phyloP scores from a whole-genome alignment of 2,797 vertebrate species.

The Acanthurus tractus region DNA sequence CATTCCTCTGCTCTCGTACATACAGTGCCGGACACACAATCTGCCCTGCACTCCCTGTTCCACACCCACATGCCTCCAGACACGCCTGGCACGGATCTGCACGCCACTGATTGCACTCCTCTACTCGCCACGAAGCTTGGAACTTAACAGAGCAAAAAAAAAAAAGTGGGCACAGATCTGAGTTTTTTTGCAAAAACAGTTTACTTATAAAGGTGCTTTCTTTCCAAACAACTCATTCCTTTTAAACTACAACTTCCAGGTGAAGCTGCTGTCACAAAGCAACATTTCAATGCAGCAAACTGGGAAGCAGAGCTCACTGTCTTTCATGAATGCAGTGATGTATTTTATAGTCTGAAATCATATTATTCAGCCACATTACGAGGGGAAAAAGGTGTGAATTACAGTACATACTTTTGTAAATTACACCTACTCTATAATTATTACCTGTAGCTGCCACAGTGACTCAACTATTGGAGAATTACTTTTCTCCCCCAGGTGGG shows the following conservation, averaged over 20 bases:
- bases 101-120: no score
- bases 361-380: constrained; percentile 26
- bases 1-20: no score
- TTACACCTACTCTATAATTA: constrained; percentile 51
- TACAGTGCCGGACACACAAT: no score
- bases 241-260: not conserved
- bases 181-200: not conserved
- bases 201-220: not conserved
- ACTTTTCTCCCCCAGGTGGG: not conserved
- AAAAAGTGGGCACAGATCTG: not conserved
- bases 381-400: constrained; percentile 3
- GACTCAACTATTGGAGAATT: constrained; percentile 32
- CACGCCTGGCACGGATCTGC: no score
- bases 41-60: no score
- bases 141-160: not conserved
- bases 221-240: not conserved
- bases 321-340: not conserved
- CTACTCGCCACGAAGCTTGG: not conserved
- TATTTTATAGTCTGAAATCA: constrained; percentile 11
- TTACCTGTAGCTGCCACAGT: constrained; percentile 30
- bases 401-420: constrained; percentile 29
- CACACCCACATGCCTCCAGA: no score
- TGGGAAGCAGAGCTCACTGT: not conserved
- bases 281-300: not conserved
- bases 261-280: not conserved